Evolutionary conservation across 1,140 invertebrate genomes (phyloP).

Genomic region (Sminthurides bifidus): DNA sequence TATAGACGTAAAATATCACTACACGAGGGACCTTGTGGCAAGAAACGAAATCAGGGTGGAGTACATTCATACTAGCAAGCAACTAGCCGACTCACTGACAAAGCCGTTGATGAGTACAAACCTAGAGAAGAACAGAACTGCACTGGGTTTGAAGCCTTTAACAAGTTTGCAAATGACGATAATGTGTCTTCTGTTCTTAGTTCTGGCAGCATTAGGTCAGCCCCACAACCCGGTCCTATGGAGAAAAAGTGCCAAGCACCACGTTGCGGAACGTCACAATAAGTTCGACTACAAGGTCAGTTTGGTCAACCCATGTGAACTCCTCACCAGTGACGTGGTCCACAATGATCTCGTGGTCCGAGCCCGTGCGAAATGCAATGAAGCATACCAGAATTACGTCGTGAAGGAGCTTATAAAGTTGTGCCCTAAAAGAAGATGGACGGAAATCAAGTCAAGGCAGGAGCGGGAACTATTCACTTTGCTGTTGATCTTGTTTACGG

Average conservation of each 20-base stretch:
- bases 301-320: constrained; percentile 1
- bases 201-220: background rate
- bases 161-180: background rate
- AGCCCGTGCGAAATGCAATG: background rate
- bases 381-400: background rate
- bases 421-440: background rate
- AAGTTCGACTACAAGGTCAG: background rate
- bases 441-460: background rate
- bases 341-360: background rate
- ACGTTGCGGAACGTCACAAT: background rate
- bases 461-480: background rate
- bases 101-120: background rate
- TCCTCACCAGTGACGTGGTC: background rate
- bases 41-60: constrained; percentile 3
- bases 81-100: background rate
- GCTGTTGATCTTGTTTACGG: background rate
- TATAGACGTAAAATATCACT: constrained; percentile 33
- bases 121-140: background rate
- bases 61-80: background rate
- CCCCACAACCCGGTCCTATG: background rate
- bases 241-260: background rate
- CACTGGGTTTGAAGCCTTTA: background rate
- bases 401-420: background rate
- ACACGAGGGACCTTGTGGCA: constrained; percentile 14
- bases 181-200: background rate